Evolutionary conservation across 2,113 vertebrate genomes (phyloP), one percentile per base, ranked within the genome.

Genomic region (Origma solitaria): DNA sequence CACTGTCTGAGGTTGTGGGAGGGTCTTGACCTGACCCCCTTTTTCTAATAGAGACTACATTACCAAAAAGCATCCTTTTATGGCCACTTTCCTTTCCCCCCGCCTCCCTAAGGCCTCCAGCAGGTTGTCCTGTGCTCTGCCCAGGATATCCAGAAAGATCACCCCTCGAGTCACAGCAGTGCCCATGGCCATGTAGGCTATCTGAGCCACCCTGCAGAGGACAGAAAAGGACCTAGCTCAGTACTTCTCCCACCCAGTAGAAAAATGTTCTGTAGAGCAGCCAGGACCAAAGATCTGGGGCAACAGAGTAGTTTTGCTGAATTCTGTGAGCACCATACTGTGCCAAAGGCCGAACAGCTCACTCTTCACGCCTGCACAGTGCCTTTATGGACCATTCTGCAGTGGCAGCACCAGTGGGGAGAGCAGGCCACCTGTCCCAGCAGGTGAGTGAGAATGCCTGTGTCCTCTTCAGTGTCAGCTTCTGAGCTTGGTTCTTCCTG

Each of bases 251-350:
- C 42, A 21, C 2, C 15, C 14, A 54, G 50, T 3, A n/a, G 14
- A 65, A 88, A 73, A 53, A 30, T 35, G 7, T 22, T n/a, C 28
- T 45, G 15, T 25, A 50, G 24, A 64, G 53, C n/a, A 51, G 22
- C 10, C 35, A 54, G 11, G 4, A 7, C 24, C 38, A 65, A 65
- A 80, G 10, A 20, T 18, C 38, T 9, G 30, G 24, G 28, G 6
- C n/a, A 66, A 40, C 10, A 6, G 2, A 28, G 18, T 2, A 23
- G 13, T 31, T 86, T 24, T 30, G 9, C 5, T 58, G 20, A 38
- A 38, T 61, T 61, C 17, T 77, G 23, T 0, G 0, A 42, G 40
- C 10, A 57, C 6, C 0, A 0, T 23, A 5, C 0, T 1, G 37
- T 81, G 30, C 5, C 0, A 1, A 38, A 83, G 14, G 9, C 60